Evolutionary conservation across 2,888 invertebrate genomes (phyloP).

Genomic region (Tinea trinotella): DNA sequence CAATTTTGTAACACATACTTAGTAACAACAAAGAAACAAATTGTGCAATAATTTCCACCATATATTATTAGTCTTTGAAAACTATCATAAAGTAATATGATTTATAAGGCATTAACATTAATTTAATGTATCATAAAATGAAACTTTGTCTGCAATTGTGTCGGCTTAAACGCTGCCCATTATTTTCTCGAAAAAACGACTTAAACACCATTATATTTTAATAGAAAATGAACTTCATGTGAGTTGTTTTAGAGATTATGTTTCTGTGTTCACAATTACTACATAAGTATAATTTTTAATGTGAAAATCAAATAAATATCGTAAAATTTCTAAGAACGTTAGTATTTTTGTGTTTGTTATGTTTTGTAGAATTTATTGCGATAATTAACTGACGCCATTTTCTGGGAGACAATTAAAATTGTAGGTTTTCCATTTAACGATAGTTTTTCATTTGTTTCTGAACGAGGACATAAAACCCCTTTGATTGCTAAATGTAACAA

Average conservation of each 20-base stretch:
- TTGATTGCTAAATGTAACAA: not conserved
- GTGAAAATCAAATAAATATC: not conserved
- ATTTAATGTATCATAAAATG: constrained; percentile 11
- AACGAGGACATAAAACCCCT: not conserved
- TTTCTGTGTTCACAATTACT: not conserved
- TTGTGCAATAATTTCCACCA: not conserved
- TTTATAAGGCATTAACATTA: not conserved
- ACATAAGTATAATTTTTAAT: no score
- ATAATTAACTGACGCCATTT: not conserved
- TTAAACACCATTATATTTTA: not conserved
- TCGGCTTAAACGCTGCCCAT: not conserved
- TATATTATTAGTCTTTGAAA: not conserved
- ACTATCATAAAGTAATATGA: constrained; percentile 8
- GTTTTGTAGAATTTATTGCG: not conserved
- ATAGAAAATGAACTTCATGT: not conserved
- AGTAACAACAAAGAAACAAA: not conserved
- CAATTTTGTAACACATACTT: no score
- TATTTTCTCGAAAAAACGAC: not conserved
- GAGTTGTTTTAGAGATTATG: not conserved
- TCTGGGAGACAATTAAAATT: not conserved
- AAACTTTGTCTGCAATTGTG: constrained; percentile 7
- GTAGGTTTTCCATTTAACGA: not conserved
- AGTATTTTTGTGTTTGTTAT: not conserved
- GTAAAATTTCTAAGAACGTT: constrained; percentile 4
- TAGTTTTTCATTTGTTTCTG: not conserved